Evolutionary conservation across 2,888 invertebrate species (phyloP), one percentile per base, ranked within the genome.

Genomic region (Oscheius sp.): DNA sequence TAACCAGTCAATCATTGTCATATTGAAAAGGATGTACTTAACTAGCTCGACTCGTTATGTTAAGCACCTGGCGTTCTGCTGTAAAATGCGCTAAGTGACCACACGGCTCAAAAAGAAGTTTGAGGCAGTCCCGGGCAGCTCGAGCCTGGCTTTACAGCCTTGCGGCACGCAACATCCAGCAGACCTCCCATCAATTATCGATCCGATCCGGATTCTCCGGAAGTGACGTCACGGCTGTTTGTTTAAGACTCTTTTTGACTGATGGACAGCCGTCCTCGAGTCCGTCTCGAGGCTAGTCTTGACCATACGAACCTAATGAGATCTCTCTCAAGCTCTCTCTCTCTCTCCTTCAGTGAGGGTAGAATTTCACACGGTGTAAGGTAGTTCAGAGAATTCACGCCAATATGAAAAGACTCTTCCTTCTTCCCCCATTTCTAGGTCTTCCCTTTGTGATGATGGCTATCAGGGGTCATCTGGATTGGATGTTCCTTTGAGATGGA

Each of bases 171-270:
- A 68, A 53, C 55, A 53, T 55, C 35, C 68, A 55, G 21, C 55
- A 53, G 68, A 68, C 68, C 68, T 68, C 68, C 68, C 68, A 68
- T 63, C 63, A 68, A 53, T 53, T 68, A 68, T 68, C 55, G 68
- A 68, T 68, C 48, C 55, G 37, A 53, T 65, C 65, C 21, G 32
- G 35, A 11, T 35, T n/a, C n/a, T 55, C 68, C 68, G 68, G 68
- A 68, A 68, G 68, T 68, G 68, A 68, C 68, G 68, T 68, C 68
- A 35, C 42, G 21, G 21, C 5, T 63, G 63, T 63, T 63, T 63
- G 63, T 63, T 63, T 63, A 63, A 63, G 48, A 47, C 4, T 21
- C 29, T 63, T 62, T 63, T 63, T 63, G 48, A 48, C 33, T 63
- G 48, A 48, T 47, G 47, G 2, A n/a, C 47, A 21, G n/a, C 29